Evolutionary conservation across 2,888 invertebrate species (phyloP).

Genomic region (Caenorhabditis becei): DNA sequence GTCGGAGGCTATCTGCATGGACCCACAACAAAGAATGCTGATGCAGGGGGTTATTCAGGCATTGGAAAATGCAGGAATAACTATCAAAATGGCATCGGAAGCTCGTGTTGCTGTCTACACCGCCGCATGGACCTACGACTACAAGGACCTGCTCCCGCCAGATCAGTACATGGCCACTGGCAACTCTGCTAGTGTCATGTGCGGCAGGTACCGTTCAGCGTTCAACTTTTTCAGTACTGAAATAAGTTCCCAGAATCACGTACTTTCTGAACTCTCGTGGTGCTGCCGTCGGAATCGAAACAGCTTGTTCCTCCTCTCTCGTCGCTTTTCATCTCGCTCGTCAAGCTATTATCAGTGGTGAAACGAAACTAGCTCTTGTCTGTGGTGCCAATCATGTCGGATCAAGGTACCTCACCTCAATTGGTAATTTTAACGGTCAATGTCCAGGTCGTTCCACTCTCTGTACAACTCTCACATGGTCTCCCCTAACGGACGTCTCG

Average conservation of each 20-base stretch:
- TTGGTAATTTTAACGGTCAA: neutral
- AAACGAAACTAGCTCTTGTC: slow-evolving; percentile 85
- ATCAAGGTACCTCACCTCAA: slow-evolving; percentile 54
- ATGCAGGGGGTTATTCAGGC: slow-evolving; percentile 68
- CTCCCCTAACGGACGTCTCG: slow-evolving; percentile 75
- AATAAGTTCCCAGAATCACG: slow-evolving; percentile 86
- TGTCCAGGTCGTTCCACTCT: slow-evolving; percentile 70
- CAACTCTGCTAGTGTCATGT: slow-evolving; percentile 67
- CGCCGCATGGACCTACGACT: slow-evolving; percentile 68
- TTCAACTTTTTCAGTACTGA: neutral
- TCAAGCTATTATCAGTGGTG: slow-evolving; percentile 88
- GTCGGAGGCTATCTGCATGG: slow-evolving; percentile 68
- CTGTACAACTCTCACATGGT: slow-evolving; percentile 79
- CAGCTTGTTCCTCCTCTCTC: slow-evolving; percentile 95
- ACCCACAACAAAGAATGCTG: slow-evolving; percentile 68
- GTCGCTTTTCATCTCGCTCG: slow-evolving; percentile 83
- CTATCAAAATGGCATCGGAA: slow-evolving; percentile 59
- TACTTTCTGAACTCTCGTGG: slow-evolving; percentile 95
- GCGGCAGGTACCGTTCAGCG: slow-evolving; percentile 58
- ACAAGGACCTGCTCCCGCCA: slow-evolving; percentile 65
- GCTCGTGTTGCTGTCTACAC: slow-evolving; percentile 64
- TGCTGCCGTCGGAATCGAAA: slow-evolving; percentile 94
- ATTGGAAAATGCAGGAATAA: slow-evolving; percentile 67
- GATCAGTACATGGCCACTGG: slow-evolving; percentile 71
- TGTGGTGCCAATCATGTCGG: slow-evolving; percentile 78